Conservation (phyloP, 1,140 invertebrate genomes). For the Tribolium madens region DNA sequence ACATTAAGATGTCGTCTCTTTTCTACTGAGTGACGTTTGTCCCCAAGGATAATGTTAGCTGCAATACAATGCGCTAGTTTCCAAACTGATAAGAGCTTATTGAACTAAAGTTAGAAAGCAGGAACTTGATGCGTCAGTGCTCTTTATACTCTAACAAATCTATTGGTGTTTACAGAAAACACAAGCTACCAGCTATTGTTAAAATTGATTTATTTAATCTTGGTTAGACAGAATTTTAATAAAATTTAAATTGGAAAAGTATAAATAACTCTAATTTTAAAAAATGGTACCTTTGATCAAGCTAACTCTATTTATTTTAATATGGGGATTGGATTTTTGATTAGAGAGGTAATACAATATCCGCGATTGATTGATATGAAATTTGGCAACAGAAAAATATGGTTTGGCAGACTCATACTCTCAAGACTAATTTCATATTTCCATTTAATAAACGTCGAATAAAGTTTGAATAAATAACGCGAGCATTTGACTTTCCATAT, state of each 20-base stretch:
- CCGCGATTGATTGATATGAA: background rate
- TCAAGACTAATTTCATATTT: constrained; percentile 14
- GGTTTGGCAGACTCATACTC: background rate
- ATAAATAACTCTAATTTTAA: background rate
- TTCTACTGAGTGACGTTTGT: background rate
- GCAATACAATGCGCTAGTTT: constrained; percentile 9
- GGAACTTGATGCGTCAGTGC: constrained; percentile 10
- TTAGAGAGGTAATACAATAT: background rate
- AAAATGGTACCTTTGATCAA: background rate
- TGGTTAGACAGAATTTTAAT: background rate
- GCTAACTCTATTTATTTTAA: background rate
- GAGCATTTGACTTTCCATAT: background rate
- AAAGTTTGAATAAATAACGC: constrained; percentile 18
- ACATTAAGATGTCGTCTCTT: background rate
- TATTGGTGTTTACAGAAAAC: background rate
- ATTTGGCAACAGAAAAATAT: background rate
- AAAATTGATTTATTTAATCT: background rate
- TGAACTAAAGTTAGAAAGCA: constrained; percentile 7
- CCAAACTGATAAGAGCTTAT: constrained; percentile 23
- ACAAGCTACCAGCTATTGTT: background rate
- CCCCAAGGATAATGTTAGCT: constrained; percentile 2
- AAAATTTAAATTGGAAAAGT: background rate
- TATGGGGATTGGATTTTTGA: background rate
- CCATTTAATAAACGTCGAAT: constrained; percentile 22
- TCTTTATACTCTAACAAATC: constrained; percentile 4